Base-by-base conservation (phyloP, 2,113 vertebrate species). In the cat (Felis catus) region DNA sequence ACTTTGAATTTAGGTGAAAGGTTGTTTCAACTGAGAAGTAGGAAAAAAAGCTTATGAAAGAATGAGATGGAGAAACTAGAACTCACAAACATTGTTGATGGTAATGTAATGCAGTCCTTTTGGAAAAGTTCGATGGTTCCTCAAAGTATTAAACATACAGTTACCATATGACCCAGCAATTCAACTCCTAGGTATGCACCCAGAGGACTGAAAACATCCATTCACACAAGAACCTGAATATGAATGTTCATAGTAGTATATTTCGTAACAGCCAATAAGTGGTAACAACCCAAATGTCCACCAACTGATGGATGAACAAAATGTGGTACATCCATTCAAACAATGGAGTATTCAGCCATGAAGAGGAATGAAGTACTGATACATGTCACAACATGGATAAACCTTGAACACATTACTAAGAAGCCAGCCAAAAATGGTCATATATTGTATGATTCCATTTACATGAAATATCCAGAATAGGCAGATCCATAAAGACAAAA, bases 101-200 rank as follows among this genome's bases (percentile, higher is more conserved):
- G 19, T 53, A 68, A 95, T 51, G 18, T 88, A 81, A 97, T 89
- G 53, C 87, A 73, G 41, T 36, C 58, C 29, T 84, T 80, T 68
- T 39, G 78, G 68, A 95, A 80, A 74, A 36, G 33, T 78, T 33
- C 73, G 79, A 41, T 15, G 86, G 79, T 78, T 82, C n/a, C 68
- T 92, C 91, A 82, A 95, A 96, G 80, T 48, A 55, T 82, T 96
- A 93, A 94, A 90, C 39, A 66, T 33, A 90, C 51, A 25, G 31
- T 61, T 89, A 94, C 31, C 36, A 68, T 3, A 78, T 63, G n/a
- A 94, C 31, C 70, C 18, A 95, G 63, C 36, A 96, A 95, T 39
- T 74, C 53, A 87, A 91, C 10, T 53, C 83, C 18, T n/a, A 70
- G n/a, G 29, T 65, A 84, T 48, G 6, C 27, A 89, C 41, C 31